Base-by-base conservation (phyloP, 2,113 vertebrate genomes). In the Cebus imitator region DNA sequence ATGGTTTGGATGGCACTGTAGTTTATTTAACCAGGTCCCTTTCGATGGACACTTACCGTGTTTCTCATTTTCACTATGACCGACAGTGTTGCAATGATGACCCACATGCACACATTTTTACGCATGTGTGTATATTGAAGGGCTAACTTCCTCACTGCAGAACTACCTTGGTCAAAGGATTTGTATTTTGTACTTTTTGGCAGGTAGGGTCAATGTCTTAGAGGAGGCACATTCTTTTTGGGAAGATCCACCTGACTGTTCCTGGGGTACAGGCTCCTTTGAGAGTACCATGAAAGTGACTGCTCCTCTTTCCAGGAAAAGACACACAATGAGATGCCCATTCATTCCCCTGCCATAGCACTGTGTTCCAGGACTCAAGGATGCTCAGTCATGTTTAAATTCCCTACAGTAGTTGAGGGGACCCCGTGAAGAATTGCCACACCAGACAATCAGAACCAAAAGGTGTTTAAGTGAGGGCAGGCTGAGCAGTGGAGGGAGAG, bases 1-100 rank as follows among this genome's bases (percentile, higher is more conserved):
- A 16, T 21, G 2, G 0, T 92, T 35, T 13, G 16, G 52, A 55
- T 13, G 17, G 40, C 4, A 43, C 50, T 21, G 0, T 43, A 27
- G 45, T 45, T 35, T 50, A 70, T 43, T 27, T 43, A 27, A 27
- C 50, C 95, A 90, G 90, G 73, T 30, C 55, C 43, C 50, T 84
- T 12, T 6, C 7, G 14, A 55, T 37, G 50, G 73, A 43, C 70
- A 9, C 35, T 52, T 11, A 27, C 25, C 32, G 52, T 70, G 30
- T 64, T 70, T 78, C 21, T 91, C 13, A 45, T 83, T 87, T 93
- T 70, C 18, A 0, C 55, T 35, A 0, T 35, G 64, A 86, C 43
- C 4, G 6, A 32, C 14, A 52, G 0, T 68, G 93, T 40, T 88
- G 50, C 25, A 3, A 0, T 3, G 17, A 23, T 10, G 35, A 37